Evolutionary conservation across 2,888 invertebrate species (phyloP).

Genomic region (Lampropteryx suffumata): DNA sequence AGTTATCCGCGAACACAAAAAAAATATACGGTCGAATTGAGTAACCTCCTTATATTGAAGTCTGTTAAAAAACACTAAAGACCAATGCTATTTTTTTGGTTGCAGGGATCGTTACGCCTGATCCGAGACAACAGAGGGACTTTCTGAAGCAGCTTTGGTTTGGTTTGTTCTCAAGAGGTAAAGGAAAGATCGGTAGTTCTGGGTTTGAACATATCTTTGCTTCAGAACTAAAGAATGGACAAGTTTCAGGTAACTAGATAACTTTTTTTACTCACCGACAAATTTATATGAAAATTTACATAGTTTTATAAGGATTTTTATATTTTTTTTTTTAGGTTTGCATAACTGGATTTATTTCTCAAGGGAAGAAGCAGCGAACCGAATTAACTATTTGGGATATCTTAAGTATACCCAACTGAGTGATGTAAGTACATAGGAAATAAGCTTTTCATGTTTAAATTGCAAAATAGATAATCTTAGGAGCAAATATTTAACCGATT

Average conservation of each 20-base stretch:
- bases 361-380: slow-evolving; percentile 87
- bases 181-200: slow-evolving; percentile 91
- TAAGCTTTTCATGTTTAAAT: too few species aligned
- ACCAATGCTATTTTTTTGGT: too few species aligned
- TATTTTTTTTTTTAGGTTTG: slow-evolving; percentile 81
- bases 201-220: slow-evolving; percentile 97
- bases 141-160: slow-evolving; percentile 90
- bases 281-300: too few species aligned
- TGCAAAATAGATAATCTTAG: too few species aligned
- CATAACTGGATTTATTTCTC: slow-evolving; percentile 96
- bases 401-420: slow-evolving; percentile 87
- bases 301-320: neutral
- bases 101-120: slow-evolving; percentile 83
- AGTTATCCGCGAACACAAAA: too few species aligned
- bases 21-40: too few species aligned
- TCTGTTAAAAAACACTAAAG: too few species aligned
- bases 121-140: slow-evolving; percentile 87
- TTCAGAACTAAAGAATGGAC: slow-evolving; percentile 91
- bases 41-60: too few species aligned
- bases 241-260: slow-evolving; percentile 80
- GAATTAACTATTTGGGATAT: slow-evolving; percentile 91
- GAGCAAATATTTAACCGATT: too few species aligned
- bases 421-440: slow-evolving; percentile 81
- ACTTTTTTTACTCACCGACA: neutral
- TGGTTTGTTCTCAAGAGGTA: slow-evolving; percentile 90